A percentile compares a stretch with the other conserved stretches of the same genome.
These are phyloP conservation scores for Carterocephalus palaemon DNA, from an alignment of 2,888 invertebrate species.

Conservation along the genomic window DNA sequence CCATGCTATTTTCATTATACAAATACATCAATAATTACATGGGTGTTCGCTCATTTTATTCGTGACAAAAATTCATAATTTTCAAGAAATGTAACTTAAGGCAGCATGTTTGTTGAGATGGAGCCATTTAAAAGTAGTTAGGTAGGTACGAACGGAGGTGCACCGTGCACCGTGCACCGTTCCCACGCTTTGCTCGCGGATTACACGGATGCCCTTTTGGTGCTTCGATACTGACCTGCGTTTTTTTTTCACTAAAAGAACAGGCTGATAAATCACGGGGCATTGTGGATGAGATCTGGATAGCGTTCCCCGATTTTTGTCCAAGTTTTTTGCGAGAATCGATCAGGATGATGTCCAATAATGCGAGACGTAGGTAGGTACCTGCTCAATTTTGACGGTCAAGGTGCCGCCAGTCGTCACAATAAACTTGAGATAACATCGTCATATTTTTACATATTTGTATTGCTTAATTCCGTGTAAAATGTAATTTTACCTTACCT, in stretches of 20 bases:
- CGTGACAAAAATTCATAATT: no score
- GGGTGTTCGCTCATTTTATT: no score
- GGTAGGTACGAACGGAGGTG: no score
- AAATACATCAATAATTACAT: no score
- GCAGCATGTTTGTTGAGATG: not conserved
- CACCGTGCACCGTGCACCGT: slow-evolving; percentile 40
- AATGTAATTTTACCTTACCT: slow-evolving; percentile 32
- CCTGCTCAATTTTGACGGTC: slow-evolving; percentile 73
- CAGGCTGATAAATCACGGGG: slow-evolving; percentile 70
- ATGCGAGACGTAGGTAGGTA: slow-evolving; percentile 53
- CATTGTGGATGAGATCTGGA: slow-evolving; percentile 62
- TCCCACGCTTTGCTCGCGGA: slow-evolving; percentile 69
- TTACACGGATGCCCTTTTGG: slow-evolving; percentile 76
- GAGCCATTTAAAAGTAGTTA: slow-evolving; percentile 4
- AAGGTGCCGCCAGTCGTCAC: slow-evolving; percentile 73
- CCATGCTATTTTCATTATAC: no score
- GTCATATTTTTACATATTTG: slow-evolving; percentile 25
- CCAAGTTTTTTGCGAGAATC: slow-evolving; percentile 57
- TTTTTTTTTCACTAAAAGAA: slow-evolving; percentile 74
- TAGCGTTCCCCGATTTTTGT: slow-evolving; percentile 59
- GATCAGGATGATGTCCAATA: slow-evolving; percentile 63
- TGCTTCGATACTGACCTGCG: slow-evolving; percentile 74
- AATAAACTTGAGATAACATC: slow-evolving; percentile 66
- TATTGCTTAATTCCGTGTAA: slow-evolving; percentile 57
- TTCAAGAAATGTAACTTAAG: no score